Evolutionary conservation across 1,140 invertebrate genomes (phyloP).

Genomic region (Plectus sambesii): DNA sequence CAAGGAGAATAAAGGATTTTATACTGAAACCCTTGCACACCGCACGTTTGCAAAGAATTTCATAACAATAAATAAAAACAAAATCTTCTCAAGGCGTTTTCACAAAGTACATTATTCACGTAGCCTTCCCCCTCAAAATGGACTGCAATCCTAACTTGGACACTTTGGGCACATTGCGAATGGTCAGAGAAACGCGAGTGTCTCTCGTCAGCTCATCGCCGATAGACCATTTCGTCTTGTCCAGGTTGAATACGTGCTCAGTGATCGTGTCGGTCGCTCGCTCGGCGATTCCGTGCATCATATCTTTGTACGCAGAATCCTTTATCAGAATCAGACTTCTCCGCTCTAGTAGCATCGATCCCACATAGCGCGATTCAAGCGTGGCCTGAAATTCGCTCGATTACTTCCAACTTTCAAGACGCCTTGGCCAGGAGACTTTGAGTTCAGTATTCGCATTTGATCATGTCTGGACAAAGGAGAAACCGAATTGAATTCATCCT

Average conservation of each 20-base stretch:
- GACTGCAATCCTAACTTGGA: conserved; percentile 55
- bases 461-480: no score
- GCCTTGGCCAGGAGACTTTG: no score
- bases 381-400: conserved; percentile 16
- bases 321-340: conserved; percentile 74
- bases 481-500: no score
- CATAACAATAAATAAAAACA: no score
- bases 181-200: conserved; percentile 77
- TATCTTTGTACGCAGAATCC: conserved; percentile 67
- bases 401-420: conserved; percentile 7
- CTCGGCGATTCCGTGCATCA: conserved; percentile 79
- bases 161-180: conserved; percentile 80
- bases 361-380: conserved; percentile 46
- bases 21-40: no score
- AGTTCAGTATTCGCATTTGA: no score
- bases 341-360: conserved; percentile 65
- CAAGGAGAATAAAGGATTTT: no score
- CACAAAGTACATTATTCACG: no score
- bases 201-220: conserved; percentile 53
- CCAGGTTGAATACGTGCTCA: conserved; percentile 56
- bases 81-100: no score
- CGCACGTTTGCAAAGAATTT: no score
- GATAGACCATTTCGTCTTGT: conserved; percentile 27
- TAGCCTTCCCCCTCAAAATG: background rate
- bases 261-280: conserved; percentile 58